A percentile compares a stretch with the other conserved stretches of the same genome.
phyloP scores from a whole-genome alignment of 2,113 vertebrate genomes.

The Oreochromis tanganicae region DNA sequence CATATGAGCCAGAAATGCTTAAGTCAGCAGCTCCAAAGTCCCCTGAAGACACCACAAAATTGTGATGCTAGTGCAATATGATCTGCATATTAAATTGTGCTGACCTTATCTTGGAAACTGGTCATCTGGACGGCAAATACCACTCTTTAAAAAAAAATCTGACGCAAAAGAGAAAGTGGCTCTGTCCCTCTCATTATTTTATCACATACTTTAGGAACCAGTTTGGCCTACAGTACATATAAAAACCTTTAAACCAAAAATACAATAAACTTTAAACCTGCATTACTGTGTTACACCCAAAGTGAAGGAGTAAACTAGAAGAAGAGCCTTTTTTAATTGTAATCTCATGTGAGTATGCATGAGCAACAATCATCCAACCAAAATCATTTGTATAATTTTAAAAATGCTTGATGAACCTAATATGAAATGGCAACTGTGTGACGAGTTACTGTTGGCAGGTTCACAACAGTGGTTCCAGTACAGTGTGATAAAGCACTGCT shows the following conservation, averaged over 20 bases:
- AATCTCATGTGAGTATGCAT: not conserved
- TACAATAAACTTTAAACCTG: not conserved
- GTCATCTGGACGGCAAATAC: constrained; percentile 27
- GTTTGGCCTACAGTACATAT: not conserved
- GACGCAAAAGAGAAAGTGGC: not conserved
- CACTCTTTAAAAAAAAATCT: not conserved
- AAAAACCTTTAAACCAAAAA: not conserved
- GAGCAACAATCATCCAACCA: not conserved
- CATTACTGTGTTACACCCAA: not conserved
- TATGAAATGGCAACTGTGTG: constrained; percentile 13
- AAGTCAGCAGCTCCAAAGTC: constrained; percentile 53
- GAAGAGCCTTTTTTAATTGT: not conserved
- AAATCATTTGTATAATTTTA: not conserved
- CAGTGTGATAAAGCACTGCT: not conserved
- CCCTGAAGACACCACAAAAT: constrained; percentile 54
- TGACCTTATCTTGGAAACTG: constrained; percentile 40
- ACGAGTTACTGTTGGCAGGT: not conserved
- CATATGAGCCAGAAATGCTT: constrained; percentile 50
- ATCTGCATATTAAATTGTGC: constrained; percentile 62
- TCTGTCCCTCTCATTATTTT: not conserved
- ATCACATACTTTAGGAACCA: not conserved
- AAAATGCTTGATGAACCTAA: constrained; percentile 1
- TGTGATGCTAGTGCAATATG: constrained; percentile 55
- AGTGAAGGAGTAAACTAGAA: not conserved
- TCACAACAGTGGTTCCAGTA: not conserved